Conservation (phyloP, 1,140 invertebrate species). For the Littorina saxatilis region DNA sequence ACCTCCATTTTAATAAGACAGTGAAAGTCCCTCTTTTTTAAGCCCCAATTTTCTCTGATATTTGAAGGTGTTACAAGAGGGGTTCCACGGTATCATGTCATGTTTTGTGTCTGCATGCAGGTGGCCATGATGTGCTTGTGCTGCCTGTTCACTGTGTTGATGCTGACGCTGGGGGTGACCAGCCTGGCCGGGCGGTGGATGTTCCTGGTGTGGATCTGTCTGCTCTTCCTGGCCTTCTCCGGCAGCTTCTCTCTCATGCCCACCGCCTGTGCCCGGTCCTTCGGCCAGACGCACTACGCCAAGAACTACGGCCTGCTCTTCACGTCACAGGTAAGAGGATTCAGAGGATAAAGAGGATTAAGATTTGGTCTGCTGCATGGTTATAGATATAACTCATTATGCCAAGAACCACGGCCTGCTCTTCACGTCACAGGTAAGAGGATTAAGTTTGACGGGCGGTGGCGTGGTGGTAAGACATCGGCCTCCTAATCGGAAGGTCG, state of each 20-base stretch:
- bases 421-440: constrained; percentile 58
- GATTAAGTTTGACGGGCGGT: too few relatives aligned
- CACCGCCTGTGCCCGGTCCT: constrained; percentile 54
- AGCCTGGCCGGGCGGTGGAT: constrained; percentile 48
- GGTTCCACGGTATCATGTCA: too few relatives aligned
- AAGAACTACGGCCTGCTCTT: constrained; percentile 65
- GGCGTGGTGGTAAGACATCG: too few relatives aligned
- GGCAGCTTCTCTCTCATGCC: constrained; percentile 66
- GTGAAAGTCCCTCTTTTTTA: too few relatives aligned
- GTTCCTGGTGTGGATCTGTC: constrained; percentile 60
- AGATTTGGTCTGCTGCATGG: too few relatives aligned
- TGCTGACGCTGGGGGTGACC: constrained; percentile 50
- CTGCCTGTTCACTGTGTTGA: constrained; percentile 43
- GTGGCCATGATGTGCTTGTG: constrained; percentile 51
- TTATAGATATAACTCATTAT: too few relatives aligned
- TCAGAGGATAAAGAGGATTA: too few relatives aligned
- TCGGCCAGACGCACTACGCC: constrained; percentile 54
- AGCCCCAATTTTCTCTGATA: too few relatives aligned
- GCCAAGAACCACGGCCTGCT: constrained; percentile 62
- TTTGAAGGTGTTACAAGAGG: too few relatives aligned
- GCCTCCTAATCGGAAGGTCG: too few relatives aligned
- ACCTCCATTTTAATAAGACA: too few relatives aligned
- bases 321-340: constrained; percentile 49
- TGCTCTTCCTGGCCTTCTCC: constrained; percentile 60
- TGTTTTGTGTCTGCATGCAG: too few relatives aligned